These are phyloP conservation scores for Selene dorsalis DNA, from an alignment of 2,797 vertebrate species.

Conservation along the genomic window DNA sequence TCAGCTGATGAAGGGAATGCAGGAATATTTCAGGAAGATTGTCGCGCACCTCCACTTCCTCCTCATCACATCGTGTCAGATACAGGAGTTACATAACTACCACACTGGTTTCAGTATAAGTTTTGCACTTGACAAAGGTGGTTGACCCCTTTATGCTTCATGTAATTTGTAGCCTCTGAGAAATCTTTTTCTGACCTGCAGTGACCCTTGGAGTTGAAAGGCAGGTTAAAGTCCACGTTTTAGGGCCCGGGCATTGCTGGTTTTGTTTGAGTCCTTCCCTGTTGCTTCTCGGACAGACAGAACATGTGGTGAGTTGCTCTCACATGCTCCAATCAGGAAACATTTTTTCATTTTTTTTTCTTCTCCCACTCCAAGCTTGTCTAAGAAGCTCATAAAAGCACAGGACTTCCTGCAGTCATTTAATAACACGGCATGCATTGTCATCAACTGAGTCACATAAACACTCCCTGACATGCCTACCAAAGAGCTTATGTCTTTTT, in stretches of 20 bases:
- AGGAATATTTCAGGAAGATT: constrained; percentile 60
- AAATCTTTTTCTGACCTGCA: constrained; percentile 45
- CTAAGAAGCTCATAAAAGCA: constrained; percentile 80
- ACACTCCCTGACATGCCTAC: constrained; percentile 75
- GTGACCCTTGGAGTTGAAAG: constrained; percentile 51
- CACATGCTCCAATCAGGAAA: constrained; percentile 75
- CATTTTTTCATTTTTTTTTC: constrained; percentile 52
- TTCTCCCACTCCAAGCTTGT: constrained; percentile 62
- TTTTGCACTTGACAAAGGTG: constrained; percentile 4
- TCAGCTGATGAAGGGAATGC: constrained; percentile 69
- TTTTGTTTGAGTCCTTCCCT: constrained; percentile 66
- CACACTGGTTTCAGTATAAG: constrained; percentile 32
- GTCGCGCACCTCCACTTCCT: constrained; percentile 39
- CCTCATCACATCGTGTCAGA: constrained; percentile 31
- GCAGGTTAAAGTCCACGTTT: constrained; percentile 49
- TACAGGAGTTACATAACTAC: constrained; percentile 43
- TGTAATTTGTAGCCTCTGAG: constrained; percentile 1
- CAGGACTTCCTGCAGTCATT: constrained; percentile 81
- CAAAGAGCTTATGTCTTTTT: constrained; percentile 49
- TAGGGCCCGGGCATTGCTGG: constrained; percentile 16
- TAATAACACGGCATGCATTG: constrained; percentile 79
- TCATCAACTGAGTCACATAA: constrained; percentile 83
- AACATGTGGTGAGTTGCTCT: constrained; percentile 72
- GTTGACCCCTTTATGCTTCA: background rate
- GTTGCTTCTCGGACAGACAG: constrained; percentile 69